A percentile compares a stretch with the other conserved stretches of the same genome.
Conservation (phyloP, 2,888 invertebrate species). For the Clostera curtula region DNA sequence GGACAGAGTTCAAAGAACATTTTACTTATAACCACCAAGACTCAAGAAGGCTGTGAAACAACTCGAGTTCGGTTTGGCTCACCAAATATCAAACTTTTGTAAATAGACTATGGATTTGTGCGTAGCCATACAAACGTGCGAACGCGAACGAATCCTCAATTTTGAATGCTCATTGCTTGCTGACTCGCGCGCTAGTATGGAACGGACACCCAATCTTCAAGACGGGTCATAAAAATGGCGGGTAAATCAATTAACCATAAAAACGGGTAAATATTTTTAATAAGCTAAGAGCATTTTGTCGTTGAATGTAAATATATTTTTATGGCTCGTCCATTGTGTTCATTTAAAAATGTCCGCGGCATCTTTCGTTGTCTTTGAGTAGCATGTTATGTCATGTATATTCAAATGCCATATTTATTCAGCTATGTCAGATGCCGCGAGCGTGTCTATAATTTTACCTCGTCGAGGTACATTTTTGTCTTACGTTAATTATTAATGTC, state of each 20-base stretch:
- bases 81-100: conserved; percentile 25
- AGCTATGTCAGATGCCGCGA: not conserved
- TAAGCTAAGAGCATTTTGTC: conserved; percentile 9
- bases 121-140: conserved; percentile 4
- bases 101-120: conserved; percentile 19
- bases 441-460: no score
- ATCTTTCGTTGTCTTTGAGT: not conserved
- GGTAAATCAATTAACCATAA: conserved; percentile 11
- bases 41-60: conserved; percentile 70
- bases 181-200: not conserved
- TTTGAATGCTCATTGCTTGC: not conserved
- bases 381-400: not conserved
- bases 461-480: no score
- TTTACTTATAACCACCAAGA: conserved; percentile 53
- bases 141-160: no score
- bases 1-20: conserved; percentile 42
- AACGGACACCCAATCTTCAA: conserved; percentile 1
- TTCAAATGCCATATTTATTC: not conserved
- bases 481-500: no score
- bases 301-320: no score
- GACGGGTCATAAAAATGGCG: conserved; percentile 17
- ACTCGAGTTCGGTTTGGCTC: conserved; percentile 56
- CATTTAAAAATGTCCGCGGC: not conserved
- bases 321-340: not conserved
- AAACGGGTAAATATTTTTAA: conserved; percentile 10